A percentile compares a stretch with the other conserved stretches of the same genome.
Conservation (phyloP, 2,113 vertebrate species). For the Glareola pratincola region DNA sequence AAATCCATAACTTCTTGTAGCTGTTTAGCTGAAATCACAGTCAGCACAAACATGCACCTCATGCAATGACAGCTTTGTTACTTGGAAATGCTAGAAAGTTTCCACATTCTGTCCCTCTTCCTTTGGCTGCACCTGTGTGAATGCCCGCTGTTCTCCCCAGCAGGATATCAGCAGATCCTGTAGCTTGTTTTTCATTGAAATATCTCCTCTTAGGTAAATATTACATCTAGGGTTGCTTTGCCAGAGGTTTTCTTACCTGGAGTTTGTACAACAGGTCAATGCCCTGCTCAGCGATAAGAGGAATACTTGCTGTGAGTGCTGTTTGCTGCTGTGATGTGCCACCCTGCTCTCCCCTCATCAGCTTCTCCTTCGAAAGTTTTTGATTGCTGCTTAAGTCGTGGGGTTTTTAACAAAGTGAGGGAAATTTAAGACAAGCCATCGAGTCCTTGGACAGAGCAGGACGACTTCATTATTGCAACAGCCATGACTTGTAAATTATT, state of each 20-base stretch:
- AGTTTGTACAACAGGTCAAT: constrained; percentile 54
- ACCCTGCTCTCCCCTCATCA: background rate
- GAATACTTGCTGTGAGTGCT: constrained; percentile 13
- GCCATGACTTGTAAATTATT: constrained; percentile 36
- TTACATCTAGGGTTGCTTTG: constrained; percentile 52
- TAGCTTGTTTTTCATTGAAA: constrained; percentile 64
- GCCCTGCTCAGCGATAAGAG: constrained; percentile 39
- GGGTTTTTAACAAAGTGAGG: background rate
- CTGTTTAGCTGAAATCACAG: background rate
- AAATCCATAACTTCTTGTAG: background rate
- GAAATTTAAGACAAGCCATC: background rate
- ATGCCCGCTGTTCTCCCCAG: constrained; percentile 26
- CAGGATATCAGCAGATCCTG: constrained; percentile 51
- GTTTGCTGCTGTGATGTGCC: constrained; percentile 6
- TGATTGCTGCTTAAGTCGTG: background rate
- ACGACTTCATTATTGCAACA: background rate
- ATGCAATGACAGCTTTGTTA: background rate
- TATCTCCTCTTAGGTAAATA: constrained; percentile 65
- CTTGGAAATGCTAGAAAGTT: constrained; percentile 2
- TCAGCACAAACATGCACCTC: background rate
- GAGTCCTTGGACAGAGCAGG: background rate
- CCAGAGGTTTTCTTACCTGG: constrained; percentile 46
- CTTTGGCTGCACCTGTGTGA: constrained; percentile 14
- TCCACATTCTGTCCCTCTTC: background rate
- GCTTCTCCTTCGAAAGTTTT: background rate